Percentiles rank a stretch among this genome's conserved stretches.
Evolutionary conservation across 2,113 vertebrate species (phyloP).

Genomic region (Toxotes jaculatrix): DNA sequence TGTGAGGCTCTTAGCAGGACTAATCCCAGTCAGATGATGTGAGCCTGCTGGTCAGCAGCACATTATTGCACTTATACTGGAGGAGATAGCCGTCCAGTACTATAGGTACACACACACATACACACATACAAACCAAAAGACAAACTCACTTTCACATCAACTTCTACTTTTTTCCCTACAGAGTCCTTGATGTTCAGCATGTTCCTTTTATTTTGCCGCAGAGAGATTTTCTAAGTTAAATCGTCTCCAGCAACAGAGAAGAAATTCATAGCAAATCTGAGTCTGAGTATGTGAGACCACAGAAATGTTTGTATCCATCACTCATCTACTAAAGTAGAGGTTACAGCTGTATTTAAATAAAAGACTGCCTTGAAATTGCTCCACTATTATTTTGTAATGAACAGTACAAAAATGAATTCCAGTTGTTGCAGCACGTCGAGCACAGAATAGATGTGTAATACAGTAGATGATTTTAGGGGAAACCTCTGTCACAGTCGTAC

Average conservation of each 20-base stretch:
- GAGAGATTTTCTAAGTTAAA: too few species aligned
- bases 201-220: neutral
- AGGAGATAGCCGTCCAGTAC: neutral
- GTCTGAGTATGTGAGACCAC: neutral
- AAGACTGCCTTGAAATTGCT: neutral
- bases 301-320: neutral
- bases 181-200: neutral
- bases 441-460: neutral
- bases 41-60: conserved; percentile 33
- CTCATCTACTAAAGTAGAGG: neutral
- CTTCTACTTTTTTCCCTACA: neutral
- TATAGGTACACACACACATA: neutral
- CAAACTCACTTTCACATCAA: neutral
- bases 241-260: too few species aligned
- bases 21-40: conserved; percentile 68
- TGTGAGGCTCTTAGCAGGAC: conserved; percentile 17
- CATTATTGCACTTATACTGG: conserved; percentile 11
- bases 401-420: neutral
- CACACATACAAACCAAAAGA: neutral
- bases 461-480: neutral
- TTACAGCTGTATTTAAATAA: neutral
- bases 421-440: neutral
- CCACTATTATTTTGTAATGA: neutral
- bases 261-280: neutral
- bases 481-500: neutral